Evolutionary conservation across 2,888 invertebrate genomes (phyloP), one percentile per base, ranked within the genome.

Genomic region (Diabrotica balteata): DNA sequence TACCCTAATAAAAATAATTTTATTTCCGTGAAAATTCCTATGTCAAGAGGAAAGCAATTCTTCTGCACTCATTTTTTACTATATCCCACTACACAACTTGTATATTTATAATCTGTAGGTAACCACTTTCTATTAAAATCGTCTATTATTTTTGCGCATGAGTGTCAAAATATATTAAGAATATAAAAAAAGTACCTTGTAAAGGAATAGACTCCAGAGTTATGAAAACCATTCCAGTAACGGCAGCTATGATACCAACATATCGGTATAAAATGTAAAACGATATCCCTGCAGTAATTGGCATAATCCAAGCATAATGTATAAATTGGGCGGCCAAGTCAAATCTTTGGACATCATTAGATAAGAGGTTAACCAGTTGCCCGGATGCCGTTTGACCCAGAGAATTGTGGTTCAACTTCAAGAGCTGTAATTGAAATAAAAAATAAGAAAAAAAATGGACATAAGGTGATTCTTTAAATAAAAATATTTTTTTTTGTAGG

Each of bases 271-370:
- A 86, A 64, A 92, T 85, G 64, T 83, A 86, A 7, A 88, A 84
- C n/a, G 90, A 88, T 42, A 92, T 87, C 0, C 89, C 84, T 8
- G 90, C 89, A 76, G 92, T 90, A 10, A 94, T 85, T 0, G 94
- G 94, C 84, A 92, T 92, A 63, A 94, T 89, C 92, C 93, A 93
- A 55, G 94, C 82, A 80, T 90, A 94, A 82, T 94, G 92, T 10
- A 94, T 82, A 79, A 89, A 90, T 60, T 89, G 76, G 22, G 90
- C 87, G 22, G 90, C 88, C 82, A 90, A 83, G 79, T 95, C 95
- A 80, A 95, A 93, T 72, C 93, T 87, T 76, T 90, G 90, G 4
- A 95, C 94, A 80, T 95, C 95, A 77, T 94, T 95, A 0, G 94
- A 93, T 84, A 95, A 86, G 65, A 95, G 83, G 81, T 95, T 95